Conservation (phyloP, 2,888 invertebrate genomes). For the Amblyjoppa fuscipennis region DNA sequence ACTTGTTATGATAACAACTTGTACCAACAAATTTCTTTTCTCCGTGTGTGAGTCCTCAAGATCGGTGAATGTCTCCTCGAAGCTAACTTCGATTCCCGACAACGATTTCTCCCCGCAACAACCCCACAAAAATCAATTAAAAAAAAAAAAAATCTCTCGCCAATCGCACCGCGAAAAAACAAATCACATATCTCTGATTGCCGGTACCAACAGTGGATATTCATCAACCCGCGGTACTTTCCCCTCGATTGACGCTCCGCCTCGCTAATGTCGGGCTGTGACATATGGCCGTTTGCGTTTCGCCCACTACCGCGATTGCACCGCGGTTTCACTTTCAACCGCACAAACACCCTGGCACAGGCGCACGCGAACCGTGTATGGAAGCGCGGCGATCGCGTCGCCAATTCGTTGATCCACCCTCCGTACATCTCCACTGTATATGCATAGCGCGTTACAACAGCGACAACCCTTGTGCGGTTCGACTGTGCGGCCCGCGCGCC, state of each 20-base stretch:
- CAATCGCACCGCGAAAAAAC: neutral
- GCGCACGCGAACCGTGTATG: neutral
- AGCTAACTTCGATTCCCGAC: neutral
- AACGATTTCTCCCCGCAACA: neutral
- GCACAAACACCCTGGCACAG: slow-evolving; percentile 26
- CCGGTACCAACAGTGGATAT: neutral
- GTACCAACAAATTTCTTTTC: too few species aligned
- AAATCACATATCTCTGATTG: slow-evolving; percentile 3
- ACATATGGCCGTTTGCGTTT: slow-evolving; percentile 79
- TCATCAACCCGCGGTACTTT: slow-evolving; percentile 59
- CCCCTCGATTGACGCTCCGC: slow-evolving; percentile 77
- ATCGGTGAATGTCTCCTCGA: neutral
- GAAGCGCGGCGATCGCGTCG: slow-evolving; percentile 17
- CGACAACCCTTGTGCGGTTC: slow-evolving; percentile 45
- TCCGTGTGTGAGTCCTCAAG: too few species aligned
- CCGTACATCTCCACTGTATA: neutral
- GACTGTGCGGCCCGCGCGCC: slow-evolving; percentile 30
- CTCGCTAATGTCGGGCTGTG: slow-evolving; percentile 76
- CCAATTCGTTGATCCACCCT: slow-evolving; percentile 26
- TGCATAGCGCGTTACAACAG: slow-evolving; percentile 23
- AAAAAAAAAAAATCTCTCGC: neutral
- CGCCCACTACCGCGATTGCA: slow-evolving; percentile 54
- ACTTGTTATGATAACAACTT: too few species aligned
- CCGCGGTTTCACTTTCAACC: slow-evolving; percentile 78
- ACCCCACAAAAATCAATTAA: neutral